A percentile compares a stretch with the other conserved stretches of the same genome.
Evolutionary conservation across 2,888 invertebrate genomes (phyloP).

Genomic region (Scaptomyza reducta): DNA sequence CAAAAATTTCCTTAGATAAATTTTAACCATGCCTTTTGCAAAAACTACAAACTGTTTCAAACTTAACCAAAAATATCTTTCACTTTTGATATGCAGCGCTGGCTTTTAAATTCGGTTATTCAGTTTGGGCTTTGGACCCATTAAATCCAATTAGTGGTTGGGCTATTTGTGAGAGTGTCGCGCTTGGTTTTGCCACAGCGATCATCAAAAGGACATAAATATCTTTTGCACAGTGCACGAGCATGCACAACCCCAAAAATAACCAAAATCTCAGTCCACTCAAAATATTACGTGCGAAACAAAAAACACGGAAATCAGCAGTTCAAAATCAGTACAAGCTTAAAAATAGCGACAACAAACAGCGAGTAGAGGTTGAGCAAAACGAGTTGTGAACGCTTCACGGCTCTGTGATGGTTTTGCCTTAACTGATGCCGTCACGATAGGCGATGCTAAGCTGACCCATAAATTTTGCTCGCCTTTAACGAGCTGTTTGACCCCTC

Average conservation of each 20-base stretch:
- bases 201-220: slow-evolving; percentile 51
- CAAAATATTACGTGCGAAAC: slow-evolving; percentile 28
- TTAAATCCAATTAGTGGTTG: slow-evolving; percentile 49
- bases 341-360: slow-evolving; percentile 32
- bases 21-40: neutral
- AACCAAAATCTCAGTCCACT: slow-evolving; percentile 1
- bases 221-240: slow-evolving; percentile 35
- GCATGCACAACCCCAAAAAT: slow-evolving; percentile 9
- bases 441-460: slow-evolving; percentile 56
- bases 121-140: slow-evolving; percentile 23
- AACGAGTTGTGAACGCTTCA: slow-evolving; percentile 44
- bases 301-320: neutral
- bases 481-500: slow-evolving; percentile 35
- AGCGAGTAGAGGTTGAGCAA: neutral
- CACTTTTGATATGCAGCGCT: neutral
- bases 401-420: slow-evolving; percentile 31
- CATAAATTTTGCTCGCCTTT: slow-evolving; percentile 54
- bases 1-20: neutral
- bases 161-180: slow-evolving; percentile 52
- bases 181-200: slow-evolving; percentile 25
- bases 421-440: slow-evolving; percentile 20
- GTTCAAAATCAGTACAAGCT: slow-evolving; percentile 25
- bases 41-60: neutral
- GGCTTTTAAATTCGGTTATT: slow-evolving; percentile 24
- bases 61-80: neutral